phyloP scores from a whole-genome alignment of 2,113 vertebrate genomes.

The Carettochelys insculpta region DNA sequence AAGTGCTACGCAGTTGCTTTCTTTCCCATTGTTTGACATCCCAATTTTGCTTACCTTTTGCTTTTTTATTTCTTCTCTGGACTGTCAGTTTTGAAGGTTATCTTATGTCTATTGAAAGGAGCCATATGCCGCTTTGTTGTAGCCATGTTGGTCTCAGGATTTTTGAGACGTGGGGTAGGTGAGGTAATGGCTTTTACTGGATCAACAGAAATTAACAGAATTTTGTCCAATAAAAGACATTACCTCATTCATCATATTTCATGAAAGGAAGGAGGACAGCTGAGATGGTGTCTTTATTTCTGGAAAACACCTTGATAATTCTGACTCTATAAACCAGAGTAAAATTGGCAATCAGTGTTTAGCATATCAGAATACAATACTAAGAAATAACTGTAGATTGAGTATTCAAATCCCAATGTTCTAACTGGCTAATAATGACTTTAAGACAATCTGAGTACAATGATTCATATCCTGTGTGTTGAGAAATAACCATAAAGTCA shows the following conservation, averaged over 20 bases:
- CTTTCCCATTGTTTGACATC: neutral
- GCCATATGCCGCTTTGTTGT: neutral
- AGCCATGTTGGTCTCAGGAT: neutral
- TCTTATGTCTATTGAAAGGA: neutral
- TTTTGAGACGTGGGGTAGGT: neutral
- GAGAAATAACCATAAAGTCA: slow-evolving; percentile 28
- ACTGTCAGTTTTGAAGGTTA: neutral
- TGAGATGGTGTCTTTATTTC: slow-evolving; percentile 31
- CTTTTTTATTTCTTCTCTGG: neutral
- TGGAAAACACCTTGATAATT: slow-evolving; percentile 31
- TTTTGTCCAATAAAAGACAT: neutral
- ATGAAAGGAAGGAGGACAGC: neutral
- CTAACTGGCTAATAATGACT: slow-evolving; percentile 70
- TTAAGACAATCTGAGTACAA: slow-evolving; percentile 42
- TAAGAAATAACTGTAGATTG: slow-evolving; percentile 59
- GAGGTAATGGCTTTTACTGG: neutral
- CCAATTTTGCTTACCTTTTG: slow-evolving; percentile 32
- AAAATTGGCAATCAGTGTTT: neutral
- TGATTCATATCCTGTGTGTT: slow-evolving; percentile 59
- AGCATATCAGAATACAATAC: slow-evolving; percentile 18
- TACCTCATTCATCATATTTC: neutral
- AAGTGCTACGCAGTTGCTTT: neutral
- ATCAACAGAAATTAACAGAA: neutral
- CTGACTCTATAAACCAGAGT: slow-evolving; percentile 35
- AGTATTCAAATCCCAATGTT: slow-evolving; percentile 61